These are phyloP conservation scores for Leptobrachium ailaonicum DNA, from an alignment of 2,113 vertebrate species.

Conservation along the genomic window DNA sequence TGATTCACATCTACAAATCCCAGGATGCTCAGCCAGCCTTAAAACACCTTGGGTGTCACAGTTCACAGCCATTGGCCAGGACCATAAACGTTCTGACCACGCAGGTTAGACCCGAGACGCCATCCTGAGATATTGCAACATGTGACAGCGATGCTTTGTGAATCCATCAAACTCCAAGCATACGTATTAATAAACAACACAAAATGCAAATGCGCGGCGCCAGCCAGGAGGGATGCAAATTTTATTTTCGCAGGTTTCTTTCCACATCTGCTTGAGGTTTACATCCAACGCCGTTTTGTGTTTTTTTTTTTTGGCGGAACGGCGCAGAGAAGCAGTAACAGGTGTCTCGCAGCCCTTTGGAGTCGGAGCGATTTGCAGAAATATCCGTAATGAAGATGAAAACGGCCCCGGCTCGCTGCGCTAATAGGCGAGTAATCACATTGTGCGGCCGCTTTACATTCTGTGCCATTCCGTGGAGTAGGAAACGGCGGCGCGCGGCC, in stretches of 20 bases:
- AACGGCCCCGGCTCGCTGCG: slow-evolving; percentile 20
- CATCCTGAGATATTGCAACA: no score
- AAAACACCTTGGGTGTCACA: no score
- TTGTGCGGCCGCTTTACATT: slow-evolving; percentile 29
- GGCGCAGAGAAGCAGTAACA: slow-evolving; percentile 5
- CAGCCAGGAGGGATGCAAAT: background rate
- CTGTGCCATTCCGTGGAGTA: slow-evolving; percentile 13
- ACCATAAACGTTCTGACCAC: no score
- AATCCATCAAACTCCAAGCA: no score
- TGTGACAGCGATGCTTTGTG: no score
- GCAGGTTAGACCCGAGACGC: no score
- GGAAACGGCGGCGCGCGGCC: background rate
- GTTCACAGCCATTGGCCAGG: no score
- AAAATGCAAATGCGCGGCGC: background rate
- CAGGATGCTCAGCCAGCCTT: no score
- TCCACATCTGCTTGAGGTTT: background rate
- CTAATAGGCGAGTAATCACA: slow-evolving; percentile 38
- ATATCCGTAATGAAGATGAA: slow-evolving; percentile 38
- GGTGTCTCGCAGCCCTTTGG: slow-evolving; percentile 6
- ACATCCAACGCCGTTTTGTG: background rate
- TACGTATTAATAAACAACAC: no score
- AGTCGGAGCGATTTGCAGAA: slow-evolving; percentile 6
- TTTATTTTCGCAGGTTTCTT: background rate
- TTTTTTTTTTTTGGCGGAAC: background rate
- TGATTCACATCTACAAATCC: no score